Conservation (phyloP, 2,888 invertebrate species). For the Tortricodes alternella region DNA sequence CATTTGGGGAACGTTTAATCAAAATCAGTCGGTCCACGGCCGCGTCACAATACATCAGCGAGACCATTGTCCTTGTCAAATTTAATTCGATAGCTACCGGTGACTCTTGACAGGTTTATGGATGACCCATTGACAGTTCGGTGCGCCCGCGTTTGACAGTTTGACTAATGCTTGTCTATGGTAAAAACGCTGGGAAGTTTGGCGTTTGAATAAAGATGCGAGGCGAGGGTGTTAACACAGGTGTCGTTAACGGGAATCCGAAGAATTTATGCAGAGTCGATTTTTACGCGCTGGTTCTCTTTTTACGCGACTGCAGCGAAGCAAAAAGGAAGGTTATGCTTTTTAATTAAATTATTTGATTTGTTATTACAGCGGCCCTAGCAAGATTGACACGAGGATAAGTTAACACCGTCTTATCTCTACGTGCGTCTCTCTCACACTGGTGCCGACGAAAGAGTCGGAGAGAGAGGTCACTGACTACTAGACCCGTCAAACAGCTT, state of each 20-base stretch:
- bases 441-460: too few relatives aligned
- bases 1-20: slow-evolving; percentile 64
- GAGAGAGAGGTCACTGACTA: too few relatives aligned
- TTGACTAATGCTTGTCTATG: slow-evolving; percentile 76
- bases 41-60: slow-evolving; percentile 61
- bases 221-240: slow-evolving; percentile 57
- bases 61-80: slow-evolving; percentile 47
- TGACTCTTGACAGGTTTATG: slow-evolving; percentile 54
- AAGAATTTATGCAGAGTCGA: not conserved
- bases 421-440: too few relatives aligned
- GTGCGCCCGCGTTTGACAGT: slow-evolving; percentile 67
- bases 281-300: not conserved
- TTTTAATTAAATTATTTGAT: too few relatives aligned
- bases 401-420: too few relatives aligned
- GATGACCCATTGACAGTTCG: slow-evolving; percentile 73
- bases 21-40: slow-evolving; percentile 50
- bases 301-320: too few relatives aligned
- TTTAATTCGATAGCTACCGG: slow-evolving; percentile 58
- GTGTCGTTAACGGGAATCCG: slow-evolving; percentile 20
- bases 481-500: too few relatives aligned
- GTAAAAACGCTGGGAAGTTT: slow-evolving; percentile 51
- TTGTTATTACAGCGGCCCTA: too few relatives aligned
- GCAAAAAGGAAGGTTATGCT: too few relatives aligned
- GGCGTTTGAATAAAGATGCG: slow-evolving; percentile 61
- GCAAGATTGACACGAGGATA: too few relatives aligned